Conservation (phyloP, 1,140 invertebrate genomes). For the Pemphigus obesinymphae region DNA sequence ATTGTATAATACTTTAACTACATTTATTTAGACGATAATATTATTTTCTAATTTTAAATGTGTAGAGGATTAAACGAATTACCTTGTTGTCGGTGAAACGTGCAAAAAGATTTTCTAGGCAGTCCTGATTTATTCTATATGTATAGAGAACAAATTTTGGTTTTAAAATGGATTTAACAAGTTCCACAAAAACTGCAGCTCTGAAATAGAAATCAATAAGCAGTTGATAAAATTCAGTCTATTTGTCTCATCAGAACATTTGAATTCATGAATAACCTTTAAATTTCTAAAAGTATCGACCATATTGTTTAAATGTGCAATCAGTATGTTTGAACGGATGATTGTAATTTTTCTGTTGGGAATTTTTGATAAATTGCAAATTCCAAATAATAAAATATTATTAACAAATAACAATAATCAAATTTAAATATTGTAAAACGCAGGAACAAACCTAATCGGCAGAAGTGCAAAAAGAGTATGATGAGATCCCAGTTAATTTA, state of each 20-base stretch:
- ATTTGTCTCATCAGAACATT: not conserved
- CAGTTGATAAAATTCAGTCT: not conserved
- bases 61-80: not conserved
- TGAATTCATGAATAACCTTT: conserved; percentile 3
- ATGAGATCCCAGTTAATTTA: no score
- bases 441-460: no score
- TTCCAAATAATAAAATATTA: no score
- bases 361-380: not conserved
- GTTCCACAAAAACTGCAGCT: not conserved
- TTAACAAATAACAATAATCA: no score
- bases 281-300: not conserved
- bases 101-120: conserved; percentile 1
- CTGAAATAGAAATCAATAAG: not conserved
- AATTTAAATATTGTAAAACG: no score
- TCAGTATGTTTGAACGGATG: not conserved
- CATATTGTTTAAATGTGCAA: conserved; percentile 1
- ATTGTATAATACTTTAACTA: no score
- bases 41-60: no score
- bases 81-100: not conserved
- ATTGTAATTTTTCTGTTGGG: not conserved
- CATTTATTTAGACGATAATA: no score
- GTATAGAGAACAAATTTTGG: not conserved
- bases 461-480: no score
- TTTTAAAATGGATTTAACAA: not conserved
- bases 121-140: no score